Percentiles rank a stretch among this genome's conserved stretches.
Conservation (phyloP, 2,888 invertebrate species). For the Graphium colonna region DNA sequence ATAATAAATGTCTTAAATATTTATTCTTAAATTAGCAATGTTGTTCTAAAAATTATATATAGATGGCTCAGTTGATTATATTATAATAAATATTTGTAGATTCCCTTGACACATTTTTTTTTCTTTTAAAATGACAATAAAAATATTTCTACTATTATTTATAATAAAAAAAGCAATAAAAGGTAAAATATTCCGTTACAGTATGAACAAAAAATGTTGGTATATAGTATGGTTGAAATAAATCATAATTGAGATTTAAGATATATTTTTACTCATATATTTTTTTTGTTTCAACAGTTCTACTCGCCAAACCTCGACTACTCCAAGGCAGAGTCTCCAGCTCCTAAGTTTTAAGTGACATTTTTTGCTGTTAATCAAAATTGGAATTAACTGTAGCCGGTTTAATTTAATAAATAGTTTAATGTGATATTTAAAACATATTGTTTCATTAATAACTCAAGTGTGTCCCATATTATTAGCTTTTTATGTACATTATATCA, state of each 20-base stretch:
- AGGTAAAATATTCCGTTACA: not conserved
- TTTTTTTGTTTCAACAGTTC: slow-evolving; percentile 80
- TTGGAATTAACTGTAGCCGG: slow-evolving; percentile 37
- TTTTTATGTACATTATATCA: not conserved
- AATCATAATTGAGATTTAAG: not conserved
- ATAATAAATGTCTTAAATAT: no score
- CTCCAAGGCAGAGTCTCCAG: slow-evolving; percentile 81
- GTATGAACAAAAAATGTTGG: not conserved
- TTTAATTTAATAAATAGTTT: slow-evolving; percentile 64
- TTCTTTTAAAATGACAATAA: not conserved
- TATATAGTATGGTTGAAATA: not conserved
- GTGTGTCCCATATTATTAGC: no score
- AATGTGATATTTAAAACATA: slow-evolving; percentile 38
- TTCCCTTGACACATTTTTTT: no score
- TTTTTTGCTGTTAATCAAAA: not conserved
- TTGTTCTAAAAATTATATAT: no score
- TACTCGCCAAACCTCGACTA: slow-evolving; percentile 86
- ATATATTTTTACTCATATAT: slow-evolving; percentile 2
- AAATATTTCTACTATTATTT: not conserved
- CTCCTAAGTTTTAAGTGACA: slow-evolving; percentile 82
- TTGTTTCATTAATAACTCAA: slow-evolving; percentile 27
- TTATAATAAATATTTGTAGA: no score
- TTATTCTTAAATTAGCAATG: no score
- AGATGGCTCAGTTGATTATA: no score
- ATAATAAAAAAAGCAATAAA: not conserved